Percentiles rank a stretch among this genome's conserved stretches.
Evolutionary conservation across 2,888 invertebrate genomes (phyloP).

Genomic region (Caradrina clavipalpis): DNA sequence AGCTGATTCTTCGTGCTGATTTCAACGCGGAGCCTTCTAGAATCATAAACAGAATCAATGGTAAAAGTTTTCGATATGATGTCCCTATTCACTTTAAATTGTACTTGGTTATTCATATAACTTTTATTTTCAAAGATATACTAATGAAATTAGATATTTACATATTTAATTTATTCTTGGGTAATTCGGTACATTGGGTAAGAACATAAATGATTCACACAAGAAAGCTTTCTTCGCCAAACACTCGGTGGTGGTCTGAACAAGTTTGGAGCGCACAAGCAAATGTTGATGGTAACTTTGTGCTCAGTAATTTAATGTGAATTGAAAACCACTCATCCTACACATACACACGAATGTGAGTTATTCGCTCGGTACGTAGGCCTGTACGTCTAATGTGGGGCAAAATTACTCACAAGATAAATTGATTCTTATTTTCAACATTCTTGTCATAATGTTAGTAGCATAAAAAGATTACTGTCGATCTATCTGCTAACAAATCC

Average conservation of each 20-base stretch:
- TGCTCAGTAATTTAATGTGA: conserved; percentile 77
- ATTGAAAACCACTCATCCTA: conserved; percentile 75
- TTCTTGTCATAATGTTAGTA: conserved; percentile 1
- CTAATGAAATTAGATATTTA: conserved; percentile 22
- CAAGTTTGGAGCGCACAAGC: conserved; percentile 56
- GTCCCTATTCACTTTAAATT: background rate
- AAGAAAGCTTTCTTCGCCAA: conserved; percentile 50
- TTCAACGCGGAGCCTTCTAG: too few relatives aligned
- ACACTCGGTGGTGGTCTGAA: conserved; percentile 48
- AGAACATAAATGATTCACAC: conserved; percentile 50
- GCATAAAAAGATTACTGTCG: conserved; percentile 26
- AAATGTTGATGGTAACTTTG: conserved; percentile 68
- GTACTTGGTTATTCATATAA: conserved; percentile 9
- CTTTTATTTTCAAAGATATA: conserved; percentile 1
- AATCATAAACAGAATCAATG: too few relatives aligned
- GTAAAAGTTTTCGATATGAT: too few relatives aligned
- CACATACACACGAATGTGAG: conserved; percentile 1
- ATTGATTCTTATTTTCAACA: background rate
- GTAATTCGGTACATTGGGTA: conserved; percentile 42
- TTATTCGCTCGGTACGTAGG: background rate
- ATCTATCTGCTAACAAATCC: conserved; percentile 35
- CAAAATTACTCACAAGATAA: conserved; percentile 7
- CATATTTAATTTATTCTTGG: conserved; percentile 33
- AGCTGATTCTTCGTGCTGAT: too few relatives aligned
- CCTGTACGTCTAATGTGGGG: background rate